Evolutionary conservation across 2,797 vertebrate genomes (phyloP).

Genomic region (Galaxias olidus): DNA sequence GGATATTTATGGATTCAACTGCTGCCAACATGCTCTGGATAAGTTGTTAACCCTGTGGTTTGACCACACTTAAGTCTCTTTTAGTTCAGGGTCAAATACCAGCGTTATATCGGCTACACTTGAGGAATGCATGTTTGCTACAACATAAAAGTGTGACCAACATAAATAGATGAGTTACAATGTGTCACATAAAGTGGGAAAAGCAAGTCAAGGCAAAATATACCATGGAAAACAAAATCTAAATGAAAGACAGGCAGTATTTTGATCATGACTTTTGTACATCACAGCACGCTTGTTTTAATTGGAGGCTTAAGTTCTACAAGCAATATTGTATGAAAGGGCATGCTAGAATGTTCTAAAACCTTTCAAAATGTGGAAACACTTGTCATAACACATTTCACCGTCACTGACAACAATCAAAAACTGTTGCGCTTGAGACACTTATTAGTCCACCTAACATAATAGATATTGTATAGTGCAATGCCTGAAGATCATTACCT

Average conservation of each 20-base stretch:
- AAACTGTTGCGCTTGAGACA: slow-evolving; percentile 36
- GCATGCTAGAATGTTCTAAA: slow-evolving; percentile 21
- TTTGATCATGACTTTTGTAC: background rate
- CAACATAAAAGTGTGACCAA: slow-evolving; percentile 12
- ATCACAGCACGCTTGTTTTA: background rate
- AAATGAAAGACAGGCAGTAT: background rate
- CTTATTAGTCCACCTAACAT: slow-evolving; percentile 37
- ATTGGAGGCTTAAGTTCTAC: background rate
- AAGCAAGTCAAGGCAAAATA: slow-evolving; percentile 8
- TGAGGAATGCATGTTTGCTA: slow-evolving; percentile 4
- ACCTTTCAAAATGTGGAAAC: slow-evolving; percentile 1
- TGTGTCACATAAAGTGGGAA: background rate
- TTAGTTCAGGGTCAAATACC: slow-evolving; percentile 23
- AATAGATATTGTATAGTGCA: slow-evolving; percentile 22
- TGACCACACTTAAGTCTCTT: slow-evolving; percentile 7
- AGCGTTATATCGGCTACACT: slow-evolving; percentile 20
- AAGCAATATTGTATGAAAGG: background rate
- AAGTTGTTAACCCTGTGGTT: slow-evolving; percentile 21
- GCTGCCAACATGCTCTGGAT: slow-evolving; percentile 8
- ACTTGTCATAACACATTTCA: slow-evolving; percentile 17
- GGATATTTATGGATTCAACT: background rate
- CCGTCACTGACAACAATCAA: background rate
- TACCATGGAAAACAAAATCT: background rate
- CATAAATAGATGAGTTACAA: slow-evolving; percentile 27
- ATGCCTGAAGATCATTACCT: slow-evolving; percentile 6